A percentile compares a stretch with the other conserved stretches of the same genome.
phyloP scores from a whole-genome alignment of 2,113 vertebrate genomes.

The Notothenia coriiceps region DNA sequence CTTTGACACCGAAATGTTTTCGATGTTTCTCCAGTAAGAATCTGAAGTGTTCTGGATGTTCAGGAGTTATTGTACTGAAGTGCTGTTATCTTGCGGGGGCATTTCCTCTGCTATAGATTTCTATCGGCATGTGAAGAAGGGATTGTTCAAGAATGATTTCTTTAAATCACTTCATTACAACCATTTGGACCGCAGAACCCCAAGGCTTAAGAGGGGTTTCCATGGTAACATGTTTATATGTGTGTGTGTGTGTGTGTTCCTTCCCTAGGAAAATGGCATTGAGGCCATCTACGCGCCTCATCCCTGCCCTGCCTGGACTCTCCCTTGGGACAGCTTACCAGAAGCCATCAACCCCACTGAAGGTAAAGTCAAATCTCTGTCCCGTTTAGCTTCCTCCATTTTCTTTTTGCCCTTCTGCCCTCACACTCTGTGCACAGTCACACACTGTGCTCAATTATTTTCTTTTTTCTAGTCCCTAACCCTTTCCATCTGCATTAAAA shows the following conservation, averaged over 20 bases:
- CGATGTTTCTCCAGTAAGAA: background rate
- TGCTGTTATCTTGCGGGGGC: background rate
- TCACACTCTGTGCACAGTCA: background rate
- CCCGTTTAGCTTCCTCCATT: slow-evolving; percentile 10
- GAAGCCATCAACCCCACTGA: slow-evolving; percentile 92
- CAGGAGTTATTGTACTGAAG: too few species aligned
- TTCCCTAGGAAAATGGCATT: slow-evolving; percentile 89
- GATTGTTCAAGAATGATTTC: slow-evolving; percentile 15
- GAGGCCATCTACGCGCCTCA: slow-evolving; percentile 90
- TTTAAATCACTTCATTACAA: slow-evolving; percentile 40
- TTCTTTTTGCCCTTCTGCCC: slow-evolving; percentile 10
- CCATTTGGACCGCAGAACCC: slow-evolving; percentile 37
- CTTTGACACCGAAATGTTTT: background rate
- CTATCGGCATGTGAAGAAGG: slow-evolving; percentile 1
- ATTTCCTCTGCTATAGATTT: slow-evolving; percentile 6
- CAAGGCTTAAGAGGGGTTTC: slow-evolving; percentile 38
- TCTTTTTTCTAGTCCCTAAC: background rate
- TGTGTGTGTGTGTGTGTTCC: slow-evolving; percentile 40
- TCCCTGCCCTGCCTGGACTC: slow-evolving; percentile 88
- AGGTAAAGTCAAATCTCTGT: slow-evolving; percentile 87
- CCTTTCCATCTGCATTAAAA: background rate
- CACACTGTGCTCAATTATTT: background rate
- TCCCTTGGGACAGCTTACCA: slow-evolving; percentile 92
- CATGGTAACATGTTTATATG: slow-evolving; percentile 53
- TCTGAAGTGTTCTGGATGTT: background rate